Base-by-base conservation (phyloP, 2,888 invertebrate genomes). In the Drosophila neoperkinsi region DNA sequence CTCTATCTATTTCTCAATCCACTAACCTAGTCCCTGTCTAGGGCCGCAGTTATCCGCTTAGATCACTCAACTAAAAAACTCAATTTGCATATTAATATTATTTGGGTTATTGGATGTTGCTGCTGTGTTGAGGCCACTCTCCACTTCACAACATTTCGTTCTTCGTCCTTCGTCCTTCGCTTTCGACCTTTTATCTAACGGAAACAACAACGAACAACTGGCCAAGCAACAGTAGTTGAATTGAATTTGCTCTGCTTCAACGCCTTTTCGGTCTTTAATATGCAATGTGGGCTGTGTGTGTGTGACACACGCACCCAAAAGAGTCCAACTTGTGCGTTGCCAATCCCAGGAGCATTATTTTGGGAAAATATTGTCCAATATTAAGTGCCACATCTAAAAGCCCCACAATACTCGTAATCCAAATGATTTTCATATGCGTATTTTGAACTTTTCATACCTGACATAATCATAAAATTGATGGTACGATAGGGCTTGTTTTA, bases 71-170 rank as follows among this genome's bases (percentile, higher is more conserved):
- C 90, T 88, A 91, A 88, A 91, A 92, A 92, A 92, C 92, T 90
- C 92, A 92, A 92, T 92, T 92, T 92, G 91, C 92, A 92, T 92
- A 91, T 92, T 92, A 92, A 92, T 92, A 91, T 91, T 91, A 91
- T 88, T 84, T 83, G 77, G 77, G 81, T 73, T 86, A 79, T 86
- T 76, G 75, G 73, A 50, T 68, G 31, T 34, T 43, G 28, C 59
- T 62, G 51, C 50, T 57, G 53, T 62, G 51, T 50, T 36, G 18
- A 13, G 21, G 16, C 41, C 53, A 60, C 60, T 53, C 60, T 63
- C 52, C 69, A 83, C 63, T 69, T 46, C 59, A 60, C 58, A 64
- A 38, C 62, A 59, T 57, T 58, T 67, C 33, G 21, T 52, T 21
- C 66, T 38, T 21, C 21, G 36, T 28, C 13, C 59, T 58, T 21